Base-by-base conservation (phyloP, 2,888 invertebrate genomes). In the Cloeon dipterum region DNA sequence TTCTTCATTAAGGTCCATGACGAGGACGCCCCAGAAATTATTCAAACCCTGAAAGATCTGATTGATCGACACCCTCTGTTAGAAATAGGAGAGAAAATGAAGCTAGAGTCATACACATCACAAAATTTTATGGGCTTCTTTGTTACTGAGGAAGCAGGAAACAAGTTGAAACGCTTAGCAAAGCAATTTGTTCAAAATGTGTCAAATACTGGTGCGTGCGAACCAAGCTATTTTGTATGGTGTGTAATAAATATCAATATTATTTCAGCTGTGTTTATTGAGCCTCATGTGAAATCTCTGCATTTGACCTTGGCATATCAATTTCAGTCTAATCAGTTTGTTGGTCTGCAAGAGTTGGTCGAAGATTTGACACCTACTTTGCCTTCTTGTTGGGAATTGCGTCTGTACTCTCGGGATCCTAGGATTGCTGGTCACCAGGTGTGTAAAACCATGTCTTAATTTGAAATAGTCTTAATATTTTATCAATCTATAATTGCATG, bases 121-220 rank as follows among this genome's bases (percentile, higher is more conserved):
- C 74, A 74, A 14, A 86, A 85, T 56, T 89, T 86, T 53, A 83
- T 89, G 74, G 89, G 88, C 0, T 67, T 86, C 35, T 88, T 88
- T 58, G 73, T 88, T 3, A 74, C 74, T 11, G 79, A 85, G 46
- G 68, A 75, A 43, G 76, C 79, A 58, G 79, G 81, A 0, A 75
- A 77, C 45, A 74, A 78, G 53, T 60, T 88, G 39, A 78, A 77
- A 52, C 66, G 73, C 44, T 64, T 86, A 45, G 77, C 83, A 3
- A 63, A 74, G 46, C 73, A 77, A 50, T 83, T 78, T 61, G 76
- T 78, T 20, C 76, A 76, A 55, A 77, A 79, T 59, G 71, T 81
- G 13, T 70, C 74, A 35, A 69, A 71, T 49, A 65, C 74, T 50
- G 71, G 76, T 76, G 63, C 68, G 72, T 8, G 7, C 21, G n/a